Base-by-base conservation (phyloP, 2,797 vertebrate species). In the Podarcis lilfordi region DNA sequence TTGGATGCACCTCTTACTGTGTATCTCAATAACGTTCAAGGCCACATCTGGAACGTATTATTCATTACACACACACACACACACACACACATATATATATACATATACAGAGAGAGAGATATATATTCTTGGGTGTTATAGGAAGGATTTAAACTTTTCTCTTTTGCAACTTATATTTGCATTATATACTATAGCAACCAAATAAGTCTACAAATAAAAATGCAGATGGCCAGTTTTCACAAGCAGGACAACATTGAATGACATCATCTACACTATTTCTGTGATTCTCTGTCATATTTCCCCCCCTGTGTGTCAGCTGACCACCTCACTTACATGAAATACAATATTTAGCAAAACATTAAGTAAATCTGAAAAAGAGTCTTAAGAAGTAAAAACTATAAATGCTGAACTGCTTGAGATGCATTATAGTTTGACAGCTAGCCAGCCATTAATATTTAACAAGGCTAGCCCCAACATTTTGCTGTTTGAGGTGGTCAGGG, bases 391-490 rank as follows among this genome's bases (percentile, higher is more conserved):
- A 93, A 89, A 68, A 87, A 74, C 87, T 82, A 81, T 86, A 93
- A 95, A 88, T 15, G 90, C 91, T 95, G 95, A 94, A 83, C 78
- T 89, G 21, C 37, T 95, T 87, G 92, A 87, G 93, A 93, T 85
- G 94, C 94, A 94, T 92, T 94, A 95, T 94, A 95, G 88, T 86
- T 85, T 85, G 85, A 25, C 80, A 68, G 85, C 81, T 88, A 90
- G 91, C 87, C 93, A 94, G 89, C 92, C 92, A 94, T 95, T 95
- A 94, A 94, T 94, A 93, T 93, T 94, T 95, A 94, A 92, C 92
- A 94, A 88, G 91, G 21, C 17, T 11, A 27, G 2, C 61, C 32
- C 32, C 37, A 82, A 68, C 15, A 45, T 69, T 40, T 68, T 29
- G 37, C 61, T 68, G 40, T 25, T 35, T 25, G 27, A 10, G 35